These are phyloP conservation scores for Rhinoraja longicauda DNA, from an alignment of 2,797 vertebrate genomes.

Conservation along the genomic window DNA sequence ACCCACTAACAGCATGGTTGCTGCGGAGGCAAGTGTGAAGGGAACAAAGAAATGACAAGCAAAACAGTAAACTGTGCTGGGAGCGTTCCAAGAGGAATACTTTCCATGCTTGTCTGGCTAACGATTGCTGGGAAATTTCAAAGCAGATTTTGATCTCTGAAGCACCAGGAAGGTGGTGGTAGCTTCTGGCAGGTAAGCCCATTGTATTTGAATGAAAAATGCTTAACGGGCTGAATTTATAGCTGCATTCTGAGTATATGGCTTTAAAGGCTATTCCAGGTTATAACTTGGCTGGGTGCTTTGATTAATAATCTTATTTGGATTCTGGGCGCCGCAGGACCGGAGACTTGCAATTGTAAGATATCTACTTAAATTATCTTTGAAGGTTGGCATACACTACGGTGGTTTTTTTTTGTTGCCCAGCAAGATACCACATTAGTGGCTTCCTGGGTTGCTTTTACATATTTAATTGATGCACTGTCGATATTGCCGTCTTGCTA, in stretches of 20 bases:
- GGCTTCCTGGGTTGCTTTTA: neutral
- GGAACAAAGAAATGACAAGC: slow-evolving; percentile 37
- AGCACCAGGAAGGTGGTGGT: neutral
- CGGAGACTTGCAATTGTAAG: neutral
- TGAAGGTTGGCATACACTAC: neutral
- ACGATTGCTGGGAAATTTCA: slow-evolving; percentile 26
- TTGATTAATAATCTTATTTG: neutral
- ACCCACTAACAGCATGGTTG: slow-evolving; percentile 37
- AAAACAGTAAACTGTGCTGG: slow-evolving; percentile 28
- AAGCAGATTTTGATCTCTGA: slow-evolving; percentile 9
- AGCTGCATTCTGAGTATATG: neutral
- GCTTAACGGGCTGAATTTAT: neutral
- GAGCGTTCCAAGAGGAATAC: neutral
- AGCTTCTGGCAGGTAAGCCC: neutral
- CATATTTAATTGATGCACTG: neutral
- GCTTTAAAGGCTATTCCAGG: neutral
- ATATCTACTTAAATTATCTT: neutral
- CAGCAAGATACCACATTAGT: neutral
- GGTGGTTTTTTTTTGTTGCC: neutral
- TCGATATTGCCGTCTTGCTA: neutral
- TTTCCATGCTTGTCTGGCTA: slow-evolving; percentile 15
- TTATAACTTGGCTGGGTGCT: neutral
- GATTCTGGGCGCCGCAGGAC: neutral
- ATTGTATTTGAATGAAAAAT: slow-evolving; percentile 10
- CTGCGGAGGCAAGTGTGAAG: slow-evolving; percentile 34